Evolutionary conservation across 2,888 invertebrate genomes (phyloP).

Genomic region (Acholoe squamosa): DNA sequence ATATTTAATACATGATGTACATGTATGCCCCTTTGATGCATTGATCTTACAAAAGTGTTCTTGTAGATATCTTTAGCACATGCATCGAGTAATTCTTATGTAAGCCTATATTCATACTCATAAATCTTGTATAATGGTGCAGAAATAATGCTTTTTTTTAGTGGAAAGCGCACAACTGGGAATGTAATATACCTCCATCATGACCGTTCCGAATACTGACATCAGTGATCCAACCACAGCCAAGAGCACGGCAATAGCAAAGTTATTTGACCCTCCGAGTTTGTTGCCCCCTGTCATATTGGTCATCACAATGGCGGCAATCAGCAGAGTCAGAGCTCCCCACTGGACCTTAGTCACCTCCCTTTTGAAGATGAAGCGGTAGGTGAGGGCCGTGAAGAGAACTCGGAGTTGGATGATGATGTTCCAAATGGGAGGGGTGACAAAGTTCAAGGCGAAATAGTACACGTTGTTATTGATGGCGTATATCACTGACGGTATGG

Average conservation of each 20-base stretch:
- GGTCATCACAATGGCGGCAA: slow-evolving; percentile 65
- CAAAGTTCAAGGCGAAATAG: slow-evolving; percentile 65
- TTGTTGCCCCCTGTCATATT: slow-evolving; percentile 64
- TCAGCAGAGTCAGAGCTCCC: slow-evolving; percentile 67
- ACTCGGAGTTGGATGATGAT: slow-evolving; percentile 67
- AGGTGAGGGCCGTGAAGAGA: slow-evolving; percentile 67
- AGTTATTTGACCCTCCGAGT: slow-evolving; percentile 38
- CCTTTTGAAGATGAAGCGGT: slow-evolving; percentile 67
- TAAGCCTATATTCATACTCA: no score
- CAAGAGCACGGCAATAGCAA: slow-evolving; percentile 58
- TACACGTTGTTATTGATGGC: slow-evolving; percentile 69
- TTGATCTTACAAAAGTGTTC: no score
- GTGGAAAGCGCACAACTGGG: no score
- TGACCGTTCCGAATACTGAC: slow-evolving; percentile 64
- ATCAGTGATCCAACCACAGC: slow-evolving; percentile 62
- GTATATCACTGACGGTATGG: slow-evolving; percentile 67
- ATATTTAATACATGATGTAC: no score
- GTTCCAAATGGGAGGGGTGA: slow-evolving; percentile 68
- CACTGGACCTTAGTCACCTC: slow-evolving; percentile 64
- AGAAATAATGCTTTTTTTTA: no score
- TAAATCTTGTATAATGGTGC: no score
- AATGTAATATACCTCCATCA: slow-evolving; percentile 68
- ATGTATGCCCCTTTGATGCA: no score
- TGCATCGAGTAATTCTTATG: no score
- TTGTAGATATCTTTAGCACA: no score